These are phyloP conservation scores for Eira barbara DNA, from an alignment of 2,113 vertebrate genomes.

Conservation along the genomic window DNA sequence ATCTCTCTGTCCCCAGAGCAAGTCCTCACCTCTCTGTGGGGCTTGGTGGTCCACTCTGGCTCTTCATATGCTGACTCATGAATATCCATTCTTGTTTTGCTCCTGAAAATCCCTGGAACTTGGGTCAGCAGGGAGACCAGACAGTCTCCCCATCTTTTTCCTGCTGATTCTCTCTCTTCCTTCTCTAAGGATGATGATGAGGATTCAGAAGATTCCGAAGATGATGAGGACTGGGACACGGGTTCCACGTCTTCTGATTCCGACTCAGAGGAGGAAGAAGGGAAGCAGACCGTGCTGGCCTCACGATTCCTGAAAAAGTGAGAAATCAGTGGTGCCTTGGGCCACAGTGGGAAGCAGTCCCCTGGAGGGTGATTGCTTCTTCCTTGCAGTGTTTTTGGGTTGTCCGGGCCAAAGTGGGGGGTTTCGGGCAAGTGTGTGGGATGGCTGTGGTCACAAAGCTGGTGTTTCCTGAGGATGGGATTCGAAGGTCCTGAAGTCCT, in stretches of 20 bases:
- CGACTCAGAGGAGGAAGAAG: constrained; percentile 89
- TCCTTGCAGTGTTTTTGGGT: not conserved
- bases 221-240: constrained; percentile 89
- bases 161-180: not conserved
- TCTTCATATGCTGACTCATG: not conserved
- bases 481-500: not conserved
- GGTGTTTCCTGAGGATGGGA: not conserved
- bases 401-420: not conserved
- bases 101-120: not conserved
- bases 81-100: not conserved
- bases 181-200: constrained; percentile 79
- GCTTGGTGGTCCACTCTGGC: not conserved
- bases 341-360: not conserved
- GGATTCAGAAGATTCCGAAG: constrained; percentile 86
- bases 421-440: not conserved
- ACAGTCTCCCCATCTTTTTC: not conserved
- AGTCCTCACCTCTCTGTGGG: not conserved
- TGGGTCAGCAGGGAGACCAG: not conserved
- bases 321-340: constrained; percentile 21
- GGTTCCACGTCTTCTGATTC: constrained; percentile 86
- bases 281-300: constrained; percentile 85
- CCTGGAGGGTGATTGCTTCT: not conserved
- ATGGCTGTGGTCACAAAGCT: not conserved
- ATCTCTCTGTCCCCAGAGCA: not conserved
- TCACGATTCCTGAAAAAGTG: constrained; percentile 91